phyloP scores from a whole-genome alignment of 2,888 invertebrate species.

The Ommatoiulus sabulosus region DNA sequence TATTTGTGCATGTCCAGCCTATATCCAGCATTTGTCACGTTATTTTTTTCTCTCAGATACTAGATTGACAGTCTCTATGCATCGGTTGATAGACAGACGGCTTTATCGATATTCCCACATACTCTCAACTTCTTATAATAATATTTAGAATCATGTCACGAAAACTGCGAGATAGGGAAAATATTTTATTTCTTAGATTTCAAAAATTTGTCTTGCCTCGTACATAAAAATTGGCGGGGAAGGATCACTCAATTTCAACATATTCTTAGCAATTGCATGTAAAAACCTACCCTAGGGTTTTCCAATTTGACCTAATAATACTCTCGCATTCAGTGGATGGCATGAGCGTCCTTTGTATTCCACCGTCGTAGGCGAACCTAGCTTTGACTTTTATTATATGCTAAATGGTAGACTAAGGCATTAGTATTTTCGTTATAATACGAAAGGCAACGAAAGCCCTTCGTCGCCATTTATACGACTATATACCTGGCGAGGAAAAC shows the following conservation, averaged over 20 bases:
- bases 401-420: slow-evolving; percentile 29
- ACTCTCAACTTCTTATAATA: slow-evolving; percentile 42
- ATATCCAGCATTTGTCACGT: slow-evolving; percentile 19
- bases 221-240: slow-evolving; percentile 44
- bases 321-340: slow-evolving; percentile 30
- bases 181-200: slow-evolving; percentile 48
- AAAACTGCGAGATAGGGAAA: slow-evolving; percentile 48
- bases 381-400: slow-evolving; percentile 48
- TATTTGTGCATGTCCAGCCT: slow-evolving; percentile 17
- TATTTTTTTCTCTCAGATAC: neutral
- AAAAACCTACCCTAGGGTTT: slow-evolving; percentile 47
- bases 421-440: slow-evolving; percentile 47
- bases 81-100: slow-evolving; percentile 35
- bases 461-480: neutral
- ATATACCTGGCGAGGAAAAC: neutral
- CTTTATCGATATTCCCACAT: slow-evolving; percentile 46
- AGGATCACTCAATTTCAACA: slow-evolving; percentile 48
- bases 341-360: slow-evolving; percentile 37
- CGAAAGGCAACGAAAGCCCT: neutral
- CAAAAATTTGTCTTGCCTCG: slow-evolving; percentile 42
- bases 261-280: slow-evolving; percentile 46
- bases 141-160: slow-evolving; percentile 47
- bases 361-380: neutral
- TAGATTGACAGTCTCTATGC: neutral
- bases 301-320: slow-evolving; percentile 41